Base-by-base conservation (phyloP, 1,140 invertebrate genomes). In the Heliconius congener region DNA sequence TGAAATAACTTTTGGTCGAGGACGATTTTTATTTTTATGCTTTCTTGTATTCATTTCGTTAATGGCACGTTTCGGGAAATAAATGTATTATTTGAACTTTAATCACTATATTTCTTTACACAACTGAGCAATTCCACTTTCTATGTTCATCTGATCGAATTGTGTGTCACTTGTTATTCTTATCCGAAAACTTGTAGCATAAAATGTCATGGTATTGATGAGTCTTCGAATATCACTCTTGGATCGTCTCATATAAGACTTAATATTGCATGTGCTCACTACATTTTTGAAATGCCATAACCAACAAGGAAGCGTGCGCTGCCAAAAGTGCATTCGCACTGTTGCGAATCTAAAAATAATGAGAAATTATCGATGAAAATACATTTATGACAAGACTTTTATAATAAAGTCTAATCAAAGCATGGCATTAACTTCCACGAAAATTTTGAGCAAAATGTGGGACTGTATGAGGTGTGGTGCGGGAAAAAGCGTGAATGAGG, bases 271-370 rank as follows among this genome's bases (percentile, higher is more conserved):
- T 82, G 42, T n/a, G 39, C 19, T 11, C 9, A 71, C 11, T n/a
- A n/a, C 66, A 79, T 84, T 85, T 84, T 84, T 73, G 79, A 84
- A 78, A 84, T 82, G 73, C 79, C 78, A 74, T 81, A 60, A 80
- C 86, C 83, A 80, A 91, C 84, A 84, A 91, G 92, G 92, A 93
- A 93, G 89, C 76, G 80, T n/a, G 46, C 66, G 80, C 84, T 93
- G 92, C 91, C 92, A 93, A 92, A 91, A 90, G 84, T 91, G 90
- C 90, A 92, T 84, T 80, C 80, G 82, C 83, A 83, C 82, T 82
- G 81, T 87, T 83, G 83, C 81, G 42, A 78, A 73, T 74, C 79
- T 85, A 85, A 85, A 87, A 86, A 86, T 87, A 87, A 39, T 66
- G 13, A 30, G 23, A 66, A 66, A 30, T 66, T 66, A 66, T 66